Evolutionary conservation across 2,113 vertebrate species (phyloP).

Genomic region (Mormyrus lacerda): DNA sequence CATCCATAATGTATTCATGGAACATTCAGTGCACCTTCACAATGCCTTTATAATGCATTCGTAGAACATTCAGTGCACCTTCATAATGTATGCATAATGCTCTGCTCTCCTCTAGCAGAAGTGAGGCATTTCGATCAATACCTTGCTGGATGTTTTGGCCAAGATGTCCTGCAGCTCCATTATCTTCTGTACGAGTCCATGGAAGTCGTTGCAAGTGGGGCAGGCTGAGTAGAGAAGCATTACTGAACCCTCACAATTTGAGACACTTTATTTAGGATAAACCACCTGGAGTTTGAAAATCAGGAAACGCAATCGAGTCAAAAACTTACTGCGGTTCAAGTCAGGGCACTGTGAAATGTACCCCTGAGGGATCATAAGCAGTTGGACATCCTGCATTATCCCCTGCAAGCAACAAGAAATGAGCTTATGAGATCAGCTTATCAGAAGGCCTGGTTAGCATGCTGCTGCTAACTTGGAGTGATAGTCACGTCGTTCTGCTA

Average conservation of each 20-base stretch:
- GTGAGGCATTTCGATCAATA: slow-evolving; percentile 32
- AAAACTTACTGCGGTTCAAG: slow-evolving; percentile 82
- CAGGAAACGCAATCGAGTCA: background rate
- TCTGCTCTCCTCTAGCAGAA: background rate
- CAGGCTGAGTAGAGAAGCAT: slow-evolving; percentile 64
- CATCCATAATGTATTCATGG: background rate
- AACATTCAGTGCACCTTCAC: background rate
- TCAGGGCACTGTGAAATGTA: slow-evolving; percentile 82
- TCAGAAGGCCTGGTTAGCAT: no score
- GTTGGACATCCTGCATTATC: slow-evolving; percentile 78
- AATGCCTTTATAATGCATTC: background rate
- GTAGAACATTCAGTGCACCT: background rate
- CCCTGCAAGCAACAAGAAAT: slow-evolving; percentile 52
- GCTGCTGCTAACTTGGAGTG: background rate
- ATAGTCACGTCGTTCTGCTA: background rate
- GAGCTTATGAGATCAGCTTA: background rate
- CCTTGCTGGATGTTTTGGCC: slow-evolving; percentile 84
- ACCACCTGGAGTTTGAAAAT: no score
- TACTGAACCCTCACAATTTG: background rate
- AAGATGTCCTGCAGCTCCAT: slow-evolving; percentile 86
- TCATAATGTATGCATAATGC: background rate
- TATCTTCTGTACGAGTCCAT: slow-evolving; percentile 83
- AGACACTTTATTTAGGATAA: background rate
- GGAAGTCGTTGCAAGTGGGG: slow-evolving; percentile 85
- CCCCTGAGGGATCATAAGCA: slow-evolving; percentile 78